phyloP scores from a whole-genome alignment of 2,888 invertebrate species.

The Steromphala cineraria region DNA sequence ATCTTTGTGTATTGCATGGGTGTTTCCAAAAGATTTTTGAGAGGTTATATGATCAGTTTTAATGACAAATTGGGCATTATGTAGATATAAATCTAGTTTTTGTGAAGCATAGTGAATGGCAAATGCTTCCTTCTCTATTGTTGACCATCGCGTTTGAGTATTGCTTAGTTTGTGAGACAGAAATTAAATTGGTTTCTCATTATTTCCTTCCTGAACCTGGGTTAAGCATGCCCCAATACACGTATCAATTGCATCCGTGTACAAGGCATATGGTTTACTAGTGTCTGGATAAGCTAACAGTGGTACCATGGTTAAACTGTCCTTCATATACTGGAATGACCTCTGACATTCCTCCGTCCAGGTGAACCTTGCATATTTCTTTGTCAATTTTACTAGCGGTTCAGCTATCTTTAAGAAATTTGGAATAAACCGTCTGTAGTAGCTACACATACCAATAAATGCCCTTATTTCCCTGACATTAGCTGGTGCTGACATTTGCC shows the following conservation, averaged over 20 bases:
- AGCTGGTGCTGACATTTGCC: conserved; percentile 26
- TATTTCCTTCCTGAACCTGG: not conserved
- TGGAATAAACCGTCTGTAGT: conserved; percentile 39
- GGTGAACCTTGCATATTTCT: conserved; percentile 35
- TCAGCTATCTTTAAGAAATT: conserved; percentile 19
- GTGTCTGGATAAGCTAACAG: conserved; percentile 25
- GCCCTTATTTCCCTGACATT: conserved; percentile 34
- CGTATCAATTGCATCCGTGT: conserved; percentile 28
- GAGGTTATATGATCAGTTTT: conserved; percentile 32
- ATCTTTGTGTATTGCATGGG: conserved; percentile 35
- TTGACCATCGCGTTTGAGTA: not conserved
- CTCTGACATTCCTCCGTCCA: conserved; percentile 28
- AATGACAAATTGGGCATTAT: conserved; percentile 23
- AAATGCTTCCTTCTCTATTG: conserved; percentile 12
- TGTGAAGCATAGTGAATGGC: conserved; percentile 17
- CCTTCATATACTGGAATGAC: conserved; percentile 31
- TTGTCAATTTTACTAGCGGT: conserved; percentile 32
- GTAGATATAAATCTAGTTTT: conserved; percentile 30
- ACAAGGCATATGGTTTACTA: conserved; percentile 27
- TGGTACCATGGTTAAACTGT: conserved; percentile 22
- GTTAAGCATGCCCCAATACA: not conserved
- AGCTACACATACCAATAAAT: conserved; percentile 42
- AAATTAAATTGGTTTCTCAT: conserved; percentile 5
- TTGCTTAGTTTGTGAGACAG: not conserved
- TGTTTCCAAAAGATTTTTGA: conserved; percentile 29